Percentiles rank a stretch among this genome's conserved stretches.
These are phyloP conservation scores for Trididemnum nubilum DNA, from an alignment of 23 tunicate genomes.

Conservation along the genomic window DNA sequence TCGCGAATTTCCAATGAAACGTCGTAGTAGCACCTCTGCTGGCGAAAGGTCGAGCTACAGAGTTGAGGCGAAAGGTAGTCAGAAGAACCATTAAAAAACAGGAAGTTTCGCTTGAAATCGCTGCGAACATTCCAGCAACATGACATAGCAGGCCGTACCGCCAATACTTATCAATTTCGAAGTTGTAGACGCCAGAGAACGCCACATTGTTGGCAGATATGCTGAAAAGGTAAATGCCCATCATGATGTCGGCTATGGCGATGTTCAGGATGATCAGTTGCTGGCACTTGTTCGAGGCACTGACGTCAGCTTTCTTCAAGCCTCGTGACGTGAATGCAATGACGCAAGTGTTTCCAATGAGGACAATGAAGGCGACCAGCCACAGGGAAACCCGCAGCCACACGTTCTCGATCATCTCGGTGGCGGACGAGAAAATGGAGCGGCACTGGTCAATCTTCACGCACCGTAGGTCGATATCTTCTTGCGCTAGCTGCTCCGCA, in stretches of 20 bases:
- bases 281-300: not conserved
- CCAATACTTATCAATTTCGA: not conserved
- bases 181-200: not conserved
- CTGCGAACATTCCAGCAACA: slow-evolving; percentile 3
- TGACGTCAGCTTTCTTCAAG: not conserved
- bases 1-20: not conserved
- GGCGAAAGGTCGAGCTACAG: not conserved
- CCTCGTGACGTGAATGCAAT: not conserved
- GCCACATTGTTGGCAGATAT: not conserved
- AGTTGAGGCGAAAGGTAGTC: not conserved
- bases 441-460: not conserved
- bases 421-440: not conserved
- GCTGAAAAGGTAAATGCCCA: not conserved
- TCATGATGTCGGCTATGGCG: not conserved
- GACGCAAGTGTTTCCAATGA: not conserved
- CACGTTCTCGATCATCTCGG: slow-evolving; percentile 2
- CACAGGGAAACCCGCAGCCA: not conserved
- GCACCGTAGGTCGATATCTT: not conserved
- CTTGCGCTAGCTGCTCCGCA: not conserved
- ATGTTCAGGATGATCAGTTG: slow-evolving; percentile 1
- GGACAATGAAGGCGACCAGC: slow-evolving; percentile 6
- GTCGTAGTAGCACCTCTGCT: not conserved
- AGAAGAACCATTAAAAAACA: not conserved
- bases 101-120: slow-evolving; percentile 4
- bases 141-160: slow-evolving; percentile 1